Conservation (phyloP, 1,140 invertebrate genomes). For the Pogonomyrmex barbatus region DNA sequence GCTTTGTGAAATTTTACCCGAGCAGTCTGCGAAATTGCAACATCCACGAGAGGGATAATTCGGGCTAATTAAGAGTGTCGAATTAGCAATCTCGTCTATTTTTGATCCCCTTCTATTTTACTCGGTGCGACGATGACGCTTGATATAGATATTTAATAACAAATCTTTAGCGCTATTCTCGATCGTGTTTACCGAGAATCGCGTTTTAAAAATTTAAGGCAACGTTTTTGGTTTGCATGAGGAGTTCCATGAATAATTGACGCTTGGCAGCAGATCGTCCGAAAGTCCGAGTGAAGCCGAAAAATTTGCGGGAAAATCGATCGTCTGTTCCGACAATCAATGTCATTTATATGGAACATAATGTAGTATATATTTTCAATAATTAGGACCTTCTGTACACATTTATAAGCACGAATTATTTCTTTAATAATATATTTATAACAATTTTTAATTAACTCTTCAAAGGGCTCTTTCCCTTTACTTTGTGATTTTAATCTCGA, state of each 20-base stretch:
- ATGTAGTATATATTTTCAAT: not conserved
- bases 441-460: not conserved
- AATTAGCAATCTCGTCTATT: slow-evolving; percentile 4
- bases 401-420: too few species aligned
- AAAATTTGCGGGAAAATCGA: slow-evolving; percentile 29
- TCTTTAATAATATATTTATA: slow-evolving; percentile 5
- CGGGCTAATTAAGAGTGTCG: not conserved
- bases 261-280: not conserved
- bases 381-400: too few species aligned
- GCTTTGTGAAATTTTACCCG: not conserved
- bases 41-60: not conserved
- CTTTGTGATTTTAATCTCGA: not conserved
- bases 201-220: slow-evolving; percentile 32
- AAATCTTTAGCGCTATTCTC: slow-evolving; percentile 1
- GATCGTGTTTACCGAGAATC: not conserved
- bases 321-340: not conserved
- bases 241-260: slow-evolving; percentile 10
- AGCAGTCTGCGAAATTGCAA: too few species aligned
- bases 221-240: not conserved
- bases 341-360: not conserved
- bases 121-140: not conserved
- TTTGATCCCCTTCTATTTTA: not conserved
- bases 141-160: slow-evolving; percentile 16
- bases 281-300: not conserved
- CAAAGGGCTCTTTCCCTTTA: not conserved